phyloP scores from a whole-genome alignment of 1,140 invertebrate species.

The Sipha flava region DNA sequence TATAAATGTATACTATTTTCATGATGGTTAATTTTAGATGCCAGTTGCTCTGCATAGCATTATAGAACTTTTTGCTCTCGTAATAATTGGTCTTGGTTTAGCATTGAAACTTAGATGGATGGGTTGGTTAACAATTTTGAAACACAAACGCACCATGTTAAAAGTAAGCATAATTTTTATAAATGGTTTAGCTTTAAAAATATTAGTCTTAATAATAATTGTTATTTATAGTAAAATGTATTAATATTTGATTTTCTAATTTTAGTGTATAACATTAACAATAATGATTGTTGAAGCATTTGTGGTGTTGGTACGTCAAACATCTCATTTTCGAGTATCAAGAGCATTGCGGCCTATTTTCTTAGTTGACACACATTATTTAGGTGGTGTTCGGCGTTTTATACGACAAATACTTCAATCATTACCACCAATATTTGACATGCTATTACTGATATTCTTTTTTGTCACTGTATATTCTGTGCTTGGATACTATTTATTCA shows the following conservation, averaged over 20 bases:
- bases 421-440: conserved; percentile 79
- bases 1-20: conserved; percentile 34
- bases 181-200: too few species aligned
- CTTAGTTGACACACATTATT: conserved; percentile 76
- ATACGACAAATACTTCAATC: conserved; percentile 72
- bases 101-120: conserved; percentile 77
- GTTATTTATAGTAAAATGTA: too few species aligned
- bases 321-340: conserved; percentile 78
- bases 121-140: conserved; percentile 70
- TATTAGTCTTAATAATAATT: too few species aligned
- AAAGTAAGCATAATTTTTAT: conserved; percentile 54
- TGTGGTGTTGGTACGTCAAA: conserved; percentile 69
- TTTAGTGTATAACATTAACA: conserved; percentile 62
- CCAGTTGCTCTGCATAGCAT: conserved; percentile 73
- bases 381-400: conserved; percentile 62
- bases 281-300: conserved; percentile 81
- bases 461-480: conserved; percentile 78
- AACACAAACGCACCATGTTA: conserved; percentile 73
- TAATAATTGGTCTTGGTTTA: conserved; percentile 68
- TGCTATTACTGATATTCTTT: conserved; percentile 75
- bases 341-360: conserved; percentile 82
- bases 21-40: conserved; percentile 45
- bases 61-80: conserved; percentile 68
- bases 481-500: conserved; percentile 75
- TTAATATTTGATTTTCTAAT: too few species aligned